Percentiles rank a stretch among this genome's conserved stretches.
These are phyloP conservation scores for Cladopsammia gracilis DNA, from an alignment of 64 coral and sea anemone genomes.

Conservation along the genomic window DNA sequence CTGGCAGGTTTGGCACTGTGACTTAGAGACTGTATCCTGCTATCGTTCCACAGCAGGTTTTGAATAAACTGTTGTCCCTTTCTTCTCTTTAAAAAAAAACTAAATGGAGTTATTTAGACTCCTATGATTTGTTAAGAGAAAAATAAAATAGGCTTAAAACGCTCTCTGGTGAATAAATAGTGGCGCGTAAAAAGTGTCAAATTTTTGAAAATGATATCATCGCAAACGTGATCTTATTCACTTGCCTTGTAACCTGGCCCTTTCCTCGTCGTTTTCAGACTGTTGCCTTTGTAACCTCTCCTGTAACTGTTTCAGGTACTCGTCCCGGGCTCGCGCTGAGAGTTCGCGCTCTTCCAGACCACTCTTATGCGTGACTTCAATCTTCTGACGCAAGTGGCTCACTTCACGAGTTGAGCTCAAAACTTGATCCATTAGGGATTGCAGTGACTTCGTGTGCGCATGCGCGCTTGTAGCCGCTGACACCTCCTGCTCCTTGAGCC, in stretches of 20 bases:
- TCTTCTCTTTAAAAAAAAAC: too few species aligned
- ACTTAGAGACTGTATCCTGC: too few species aligned
- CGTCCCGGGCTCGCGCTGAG: conserved; percentile 85
- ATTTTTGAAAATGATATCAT: not conserved
- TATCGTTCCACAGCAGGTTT: too few species aligned
- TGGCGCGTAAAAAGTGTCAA: too few species aligned
- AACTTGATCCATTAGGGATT: conserved; percentile 95
- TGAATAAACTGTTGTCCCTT: too few species aligned
- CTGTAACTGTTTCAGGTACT: conserved; percentile 90
- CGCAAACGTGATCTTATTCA: not conserved
- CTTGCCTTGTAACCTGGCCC: conserved; percentile 83
- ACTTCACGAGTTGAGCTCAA: conserved; percentile 95
- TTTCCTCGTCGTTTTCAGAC: conserved; percentile 96
- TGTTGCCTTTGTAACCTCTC: conserved; percentile 90
- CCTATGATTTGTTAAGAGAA: too few species aligned
- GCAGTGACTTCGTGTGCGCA: conserved; percentile 94
- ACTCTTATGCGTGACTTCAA: conserved; percentile 90
- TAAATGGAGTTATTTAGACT: too few species aligned
- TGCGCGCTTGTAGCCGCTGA: conserved; percentile 86
- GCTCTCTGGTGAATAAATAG: too few species aligned
- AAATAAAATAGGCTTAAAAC: too few species aligned
- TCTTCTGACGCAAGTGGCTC: conserved; percentile 77
- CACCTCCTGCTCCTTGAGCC: conserved; percentile 86
- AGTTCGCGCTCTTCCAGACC: conserved; percentile 90
- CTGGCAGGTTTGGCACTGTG: too few species aligned